Evolutionary conservation across 2,888 invertebrate genomes (phyloP).

Genomic region (Galeopsomyia nigrocyanea): DNA sequence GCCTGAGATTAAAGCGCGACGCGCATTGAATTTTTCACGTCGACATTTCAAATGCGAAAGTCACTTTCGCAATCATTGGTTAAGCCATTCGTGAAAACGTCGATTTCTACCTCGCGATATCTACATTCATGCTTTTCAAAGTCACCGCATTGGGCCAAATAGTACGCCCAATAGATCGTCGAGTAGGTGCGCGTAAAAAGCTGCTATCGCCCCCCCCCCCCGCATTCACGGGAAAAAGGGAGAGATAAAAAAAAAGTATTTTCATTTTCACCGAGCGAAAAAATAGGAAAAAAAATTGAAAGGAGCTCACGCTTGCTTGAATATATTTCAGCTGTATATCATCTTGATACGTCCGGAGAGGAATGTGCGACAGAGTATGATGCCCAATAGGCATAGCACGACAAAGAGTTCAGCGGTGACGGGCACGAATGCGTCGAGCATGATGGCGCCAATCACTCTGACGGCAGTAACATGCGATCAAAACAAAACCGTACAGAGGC

Average conservation of each 20-base stretch:
- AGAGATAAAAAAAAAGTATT: not conserved
- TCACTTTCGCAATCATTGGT: too few relatives aligned
- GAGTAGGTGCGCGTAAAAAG: not conserved
- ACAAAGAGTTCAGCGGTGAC: constrained; percentile 75
- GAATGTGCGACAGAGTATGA: constrained; percentile 90
- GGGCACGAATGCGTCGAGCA: constrained; percentile 73
- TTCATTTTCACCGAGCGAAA: not conserved
- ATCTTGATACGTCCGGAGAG: constrained; percentile 90
- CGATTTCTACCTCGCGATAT: too few relatives aligned
- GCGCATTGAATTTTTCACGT: too few relatives aligned
- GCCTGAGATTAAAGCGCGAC: too few relatives aligned
- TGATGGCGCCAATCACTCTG: constrained; percentile 79
- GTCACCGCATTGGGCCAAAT: too few relatives aligned
- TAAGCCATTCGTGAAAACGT: too few relatives aligned
- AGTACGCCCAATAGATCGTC: too few relatives aligned
- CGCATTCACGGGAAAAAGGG: too few relatives aligned
- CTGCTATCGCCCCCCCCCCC: too few relatives aligned
- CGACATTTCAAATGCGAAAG: too few relatives aligned
- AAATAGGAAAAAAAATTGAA: not conserved
- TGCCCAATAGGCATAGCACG: constrained; percentile 78
- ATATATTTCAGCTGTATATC: constrained; percentile 80
- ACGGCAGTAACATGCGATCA: constrained; percentile 79
- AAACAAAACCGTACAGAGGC: constrained; percentile 76
- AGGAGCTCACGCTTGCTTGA: constrained; percentile 5
- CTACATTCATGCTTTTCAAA: too few relatives aligned